Conservation (phyloP, 2,797 vertebrate species). For the Micrastur ruficollis region DNA sequence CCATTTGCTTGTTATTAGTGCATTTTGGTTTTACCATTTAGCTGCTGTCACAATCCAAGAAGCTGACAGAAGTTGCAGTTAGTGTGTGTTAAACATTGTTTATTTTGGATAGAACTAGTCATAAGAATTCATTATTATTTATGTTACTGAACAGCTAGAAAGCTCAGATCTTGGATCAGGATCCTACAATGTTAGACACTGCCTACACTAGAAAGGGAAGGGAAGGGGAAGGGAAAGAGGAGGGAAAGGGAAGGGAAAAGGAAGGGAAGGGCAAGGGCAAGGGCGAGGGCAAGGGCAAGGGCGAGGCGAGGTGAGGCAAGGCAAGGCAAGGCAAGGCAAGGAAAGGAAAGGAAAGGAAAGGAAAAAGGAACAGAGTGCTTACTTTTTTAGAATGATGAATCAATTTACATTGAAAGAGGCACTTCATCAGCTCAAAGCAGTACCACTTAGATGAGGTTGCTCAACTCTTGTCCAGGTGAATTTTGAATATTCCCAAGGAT, state of each 20-base stretch:
- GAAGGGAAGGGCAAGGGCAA: neutral
- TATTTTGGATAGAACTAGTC: neutral
- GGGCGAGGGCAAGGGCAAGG: neutral
- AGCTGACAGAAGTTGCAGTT: neutral
- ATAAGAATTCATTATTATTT: neutral
- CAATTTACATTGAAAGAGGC: neutral
- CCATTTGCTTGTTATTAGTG: constrained; percentile 21
- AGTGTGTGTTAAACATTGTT: neutral
- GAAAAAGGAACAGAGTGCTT: neutral
- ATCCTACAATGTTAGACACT: neutral
- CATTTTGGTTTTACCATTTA: neutral
- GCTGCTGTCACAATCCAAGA: neutral
- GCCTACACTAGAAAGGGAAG: neutral
- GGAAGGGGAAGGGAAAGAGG: too few species aligned
- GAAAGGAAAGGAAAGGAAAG: too few species aligned
- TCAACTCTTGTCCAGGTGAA: neutral
- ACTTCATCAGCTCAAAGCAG: neutral
- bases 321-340: too few species aligned
- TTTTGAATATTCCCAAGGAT: neutral
- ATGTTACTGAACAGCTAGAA: neutral
- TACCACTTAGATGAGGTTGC: neutral
- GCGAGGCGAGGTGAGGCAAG: too few species aligned
- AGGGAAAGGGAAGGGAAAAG: neutral
- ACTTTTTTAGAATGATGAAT: neutral
- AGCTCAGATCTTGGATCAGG: neutral